Evolutionary conservation across 2,888 invertebrate genomes (phyloP), one percentile per base, ranked within the genome.

Genomic region (Hemaris fuciformis): DNA sequence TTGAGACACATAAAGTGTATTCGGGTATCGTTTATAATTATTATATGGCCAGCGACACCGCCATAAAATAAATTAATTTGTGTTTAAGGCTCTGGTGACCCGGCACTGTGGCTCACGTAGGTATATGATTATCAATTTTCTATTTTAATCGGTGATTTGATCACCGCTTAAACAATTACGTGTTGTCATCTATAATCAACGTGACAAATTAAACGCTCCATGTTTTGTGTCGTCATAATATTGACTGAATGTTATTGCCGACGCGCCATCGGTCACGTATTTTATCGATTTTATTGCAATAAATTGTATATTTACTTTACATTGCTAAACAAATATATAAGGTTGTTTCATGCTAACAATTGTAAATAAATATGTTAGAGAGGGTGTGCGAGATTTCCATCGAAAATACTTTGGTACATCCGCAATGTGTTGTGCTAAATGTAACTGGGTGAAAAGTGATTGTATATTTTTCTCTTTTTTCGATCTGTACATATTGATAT

Each of bases 91-190:
- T 43, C 53, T 64, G 65, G 65, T 63, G 67, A 58, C 13, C 15
- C 56, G 65, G 61, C 27, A 60, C 62, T 65, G 63, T 69, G 66
- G 65, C 70, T 68, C 63, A 65, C 65, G 59, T 62, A n/a, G n/a
- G n/a, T n/a, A 61, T 62, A 64, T 41, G 57, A 61, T 70, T 69
- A 75, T 75, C 68, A 66, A 72, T 76, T 70, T 66, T 63, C 64
- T 71, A 76, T 75, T 74, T 72, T 63, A 68, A 72, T 72, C 68
- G 68, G 56, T 72, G 72, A 73, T 71, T 72, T 69, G 60, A 68
- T 65, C 64, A 59, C 18, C 64, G 63, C 62, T 66, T 62, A 65
- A 65, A 46, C 46, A 64, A 65, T 42, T 66, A 45, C 53, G 15
- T 18, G 15, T 34, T 41, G 22, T 53, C 27, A 45, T 62, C 27